Percentiles rank a stretch among this genome's conserved stretches.
Evolutionary conservation across 2,888 invertebrate genomes (phyloP).

Genomic region (Apotomis turbidana): DNA sequence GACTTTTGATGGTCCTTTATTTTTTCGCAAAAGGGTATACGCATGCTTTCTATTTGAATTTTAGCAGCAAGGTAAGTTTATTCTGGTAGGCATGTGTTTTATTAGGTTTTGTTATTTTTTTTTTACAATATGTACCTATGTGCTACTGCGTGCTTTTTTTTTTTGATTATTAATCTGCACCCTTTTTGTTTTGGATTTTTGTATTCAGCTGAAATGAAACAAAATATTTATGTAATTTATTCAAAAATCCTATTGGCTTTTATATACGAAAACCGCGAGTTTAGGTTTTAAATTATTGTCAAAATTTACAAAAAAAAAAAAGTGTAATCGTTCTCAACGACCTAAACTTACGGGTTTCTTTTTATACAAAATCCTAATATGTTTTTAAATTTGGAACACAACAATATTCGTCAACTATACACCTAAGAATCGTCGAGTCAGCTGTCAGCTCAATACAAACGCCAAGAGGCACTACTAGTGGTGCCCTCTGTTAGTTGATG

Average conservation of each 20-base stretch:
- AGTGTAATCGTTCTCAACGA: neutral
- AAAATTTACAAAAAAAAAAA: no score
- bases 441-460: constrained; percentile 57
- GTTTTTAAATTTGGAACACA: neutral
- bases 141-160: constrained; percentile 45
- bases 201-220: constrained; percentile 44
- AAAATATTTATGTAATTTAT: constrained; percentile 13
- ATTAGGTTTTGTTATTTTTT: constrained; percentile 6
- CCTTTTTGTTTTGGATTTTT: constrained; percentile 41
- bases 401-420: constrained; percentile 3
- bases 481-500: constrained; percentile 72
- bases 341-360: constrained; percentile 26
- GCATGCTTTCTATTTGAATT: constrained; percentile 22
- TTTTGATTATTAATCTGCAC: constrained; percentile 40
- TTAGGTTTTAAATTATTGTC: constrained; percentile 1
- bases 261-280: constrained; percentile 20
- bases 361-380: constrained; percentile 10
- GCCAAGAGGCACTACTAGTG: constrained; percentile 48
- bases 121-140: constrained; percentile 8
- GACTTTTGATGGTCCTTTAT: neutral
- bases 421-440: neutral
- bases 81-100: constrained; percentile 17
- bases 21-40: constrained; percentile 1
- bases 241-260: constrained; percentile 26
- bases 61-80: constrained; percentile 30